These are phyloP conservation scores for Tenthredo amoena DNA, from an alignment of 2,888 invertebrate genomes.

Conservation along the genomic window DNA sequence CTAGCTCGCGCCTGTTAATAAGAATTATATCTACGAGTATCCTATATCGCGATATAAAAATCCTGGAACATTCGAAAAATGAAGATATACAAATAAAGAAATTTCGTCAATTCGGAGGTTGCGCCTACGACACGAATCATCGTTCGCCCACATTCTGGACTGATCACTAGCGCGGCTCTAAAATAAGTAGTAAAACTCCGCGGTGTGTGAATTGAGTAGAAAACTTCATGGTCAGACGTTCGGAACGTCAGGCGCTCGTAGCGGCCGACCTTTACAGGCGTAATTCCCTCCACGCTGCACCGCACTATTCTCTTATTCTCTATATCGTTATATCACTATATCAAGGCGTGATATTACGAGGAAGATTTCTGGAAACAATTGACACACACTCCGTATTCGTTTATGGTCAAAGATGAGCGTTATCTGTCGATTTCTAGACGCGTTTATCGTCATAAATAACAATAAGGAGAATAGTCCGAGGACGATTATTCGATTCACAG, in stretches of 20 bases:
- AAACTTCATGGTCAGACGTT: slow-evolving; percentile 32
- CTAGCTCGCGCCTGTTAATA: too few relatives aligned
- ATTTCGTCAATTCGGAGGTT: not conserved
- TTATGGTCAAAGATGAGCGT: too few relatives aligned
- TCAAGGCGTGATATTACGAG: not conserved
- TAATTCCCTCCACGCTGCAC: slow-evolving; percentile 1
- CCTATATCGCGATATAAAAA: not conserved
- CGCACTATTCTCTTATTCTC: not conserved
- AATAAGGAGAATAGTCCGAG: too few relatives aligned
- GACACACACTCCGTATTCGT: not conserved
- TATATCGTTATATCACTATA: not conserved
- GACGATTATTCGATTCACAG: too few relatives aligned
- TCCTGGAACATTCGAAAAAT: not conserved
- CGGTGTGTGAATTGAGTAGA: slow-evolving; percentile 11
- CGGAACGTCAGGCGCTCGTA: not conserved
- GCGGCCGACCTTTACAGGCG: slow-evolving; percentile 1
- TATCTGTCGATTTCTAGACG: too few relatives aligned
- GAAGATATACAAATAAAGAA: not conserved
- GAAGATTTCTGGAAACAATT: not conserved
- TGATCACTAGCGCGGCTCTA: not conserved
- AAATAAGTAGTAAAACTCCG: not conserved
- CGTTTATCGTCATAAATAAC: too few relatives aligned
- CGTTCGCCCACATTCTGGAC: slow-evolving; percentile 11
- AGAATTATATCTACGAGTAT: too few relatives aligned
- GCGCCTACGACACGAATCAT: not conserved